phyloP scores from a whole-genome alignment of 2,797 vertebrate species.

The Pseudochirops corinnae region DNA sequence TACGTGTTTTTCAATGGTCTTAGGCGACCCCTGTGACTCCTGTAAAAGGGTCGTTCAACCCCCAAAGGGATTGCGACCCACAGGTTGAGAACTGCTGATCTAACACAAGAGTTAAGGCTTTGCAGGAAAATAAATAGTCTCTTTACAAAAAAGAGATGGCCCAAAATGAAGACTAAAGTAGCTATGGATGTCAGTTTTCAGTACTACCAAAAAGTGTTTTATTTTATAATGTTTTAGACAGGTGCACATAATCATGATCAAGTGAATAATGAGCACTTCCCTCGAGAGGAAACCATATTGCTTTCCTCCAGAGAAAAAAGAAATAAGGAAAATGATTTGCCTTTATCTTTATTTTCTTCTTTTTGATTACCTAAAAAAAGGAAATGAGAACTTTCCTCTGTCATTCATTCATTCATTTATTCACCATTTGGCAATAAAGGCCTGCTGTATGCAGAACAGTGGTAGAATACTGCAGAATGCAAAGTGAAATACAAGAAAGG shows the following conservation, averaged over 20 bases:
- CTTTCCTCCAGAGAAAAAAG: neutral
- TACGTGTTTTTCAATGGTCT: too few relatives aligned
- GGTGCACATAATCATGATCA: neutral
- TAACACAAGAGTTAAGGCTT: neutral
- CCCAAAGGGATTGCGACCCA: too few relatives aligned
- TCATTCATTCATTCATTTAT: neutral
- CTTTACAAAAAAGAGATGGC: neutral
- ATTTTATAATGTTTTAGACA: neutral
- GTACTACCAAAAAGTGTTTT: neutral
- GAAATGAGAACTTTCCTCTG: neutral
- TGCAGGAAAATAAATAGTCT: neutral
- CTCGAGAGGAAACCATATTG: neutral
- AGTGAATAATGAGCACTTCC: neutral
- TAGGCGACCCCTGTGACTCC: too few relatives aligned
- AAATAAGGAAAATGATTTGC: neutral
- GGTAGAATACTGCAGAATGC: too few relatives aligned
- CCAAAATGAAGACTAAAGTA: neutral
- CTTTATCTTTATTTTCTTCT: neutral
- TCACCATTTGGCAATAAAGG: neutral
- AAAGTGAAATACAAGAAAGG: neutral
- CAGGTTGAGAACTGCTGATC: too few relatives aligned
- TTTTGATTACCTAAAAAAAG: neutral
- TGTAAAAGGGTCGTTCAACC: too few relatives aligned
- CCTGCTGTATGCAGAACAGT: too few relatives aligned
- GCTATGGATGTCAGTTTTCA: neutral